A percentile compares a stretch with the other conserved stretches of the same genome.
phyloP scores from a whole-genome alignment of 2,797 vertebrate genomes.

The Ceyx erithaca region DNA sequence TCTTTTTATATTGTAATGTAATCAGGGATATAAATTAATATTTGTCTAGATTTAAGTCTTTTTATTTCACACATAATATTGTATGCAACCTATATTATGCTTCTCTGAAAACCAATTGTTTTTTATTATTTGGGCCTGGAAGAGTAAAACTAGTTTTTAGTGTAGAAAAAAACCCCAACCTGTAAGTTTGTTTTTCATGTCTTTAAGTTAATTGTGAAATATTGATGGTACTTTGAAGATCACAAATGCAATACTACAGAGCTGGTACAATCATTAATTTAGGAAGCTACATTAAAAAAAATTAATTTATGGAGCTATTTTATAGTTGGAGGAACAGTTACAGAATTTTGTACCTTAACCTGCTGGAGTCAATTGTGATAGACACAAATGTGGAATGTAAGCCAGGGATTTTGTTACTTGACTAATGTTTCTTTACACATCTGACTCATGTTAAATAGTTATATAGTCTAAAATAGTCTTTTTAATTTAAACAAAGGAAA shows the following conservation, averaged over 20 bases:
- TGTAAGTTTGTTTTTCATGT: neutral
- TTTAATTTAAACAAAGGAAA: neutral
- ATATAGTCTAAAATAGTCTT: neutral
- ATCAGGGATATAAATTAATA: neutral
- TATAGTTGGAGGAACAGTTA: neutral
- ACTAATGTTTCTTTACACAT: neutral
- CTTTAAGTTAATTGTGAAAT: neutral
- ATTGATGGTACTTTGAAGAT: neutral
- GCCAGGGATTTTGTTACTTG: neutral
- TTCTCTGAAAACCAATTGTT: neutral
- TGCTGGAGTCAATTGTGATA: neutral
- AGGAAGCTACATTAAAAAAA: too few relatives aligned
- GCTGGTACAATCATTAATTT: neutral
- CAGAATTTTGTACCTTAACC: neutral
- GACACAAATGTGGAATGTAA: neutral
- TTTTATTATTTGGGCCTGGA: neutral
- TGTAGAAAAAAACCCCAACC: neutral
- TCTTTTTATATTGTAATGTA: neutral
- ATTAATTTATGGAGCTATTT: neutral
- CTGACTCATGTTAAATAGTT: neutral
- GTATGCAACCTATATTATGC: neutral
- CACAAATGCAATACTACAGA: neutral
- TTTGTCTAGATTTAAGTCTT: neutral
- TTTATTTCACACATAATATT: neutral
- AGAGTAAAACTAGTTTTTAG: neutral